Conservation (phyloP, 2,888 invertebrate genomes). For the Cataglyphis albicans region DNA sequence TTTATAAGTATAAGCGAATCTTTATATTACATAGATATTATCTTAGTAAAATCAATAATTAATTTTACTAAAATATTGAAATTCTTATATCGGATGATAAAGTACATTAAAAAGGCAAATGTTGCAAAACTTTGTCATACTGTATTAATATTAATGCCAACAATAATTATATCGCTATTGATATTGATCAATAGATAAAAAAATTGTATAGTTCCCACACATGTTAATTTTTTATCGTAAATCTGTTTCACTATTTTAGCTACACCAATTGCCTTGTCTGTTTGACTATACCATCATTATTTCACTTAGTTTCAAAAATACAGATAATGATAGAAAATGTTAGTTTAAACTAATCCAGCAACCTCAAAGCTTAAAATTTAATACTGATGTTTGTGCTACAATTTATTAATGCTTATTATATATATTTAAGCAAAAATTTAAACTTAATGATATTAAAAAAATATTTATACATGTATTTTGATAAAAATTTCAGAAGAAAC, state of each 20-base stretch:
- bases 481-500: not conserved
- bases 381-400: not conserved
- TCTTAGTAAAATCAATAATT: not conserved
- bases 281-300: slow-evolving; percentile 29
- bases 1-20: not conserved
- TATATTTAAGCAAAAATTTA: slow-evolving; percentile 1
- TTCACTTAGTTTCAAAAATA: not conserved
- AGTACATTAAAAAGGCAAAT: not conserved
- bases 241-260: not conserved
- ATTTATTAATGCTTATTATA: slow-evolving; percentile 8
- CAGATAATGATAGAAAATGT: not conserved
- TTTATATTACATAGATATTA: not conserved
- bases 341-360: not conserved
- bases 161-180: slow-evolving; percentile 8
- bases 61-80: not conserved
- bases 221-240: slow-evolving; percentile 20
- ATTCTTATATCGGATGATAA: not conserved
- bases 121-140: slow-evolving; percentile 24
- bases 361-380: not conserved
- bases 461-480: not conserved
- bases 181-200: not conserved
- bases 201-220: not conserved
- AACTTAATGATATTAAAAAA: slow-evolving; percentile 1
- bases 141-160: not conserved
- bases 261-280: not conserved